Evolutionary conservation across 2,797 vertebrate species (phyloP), one percentile per base, ranked within the genome.

Genomic region (Macropodus opercularis): DNA sequence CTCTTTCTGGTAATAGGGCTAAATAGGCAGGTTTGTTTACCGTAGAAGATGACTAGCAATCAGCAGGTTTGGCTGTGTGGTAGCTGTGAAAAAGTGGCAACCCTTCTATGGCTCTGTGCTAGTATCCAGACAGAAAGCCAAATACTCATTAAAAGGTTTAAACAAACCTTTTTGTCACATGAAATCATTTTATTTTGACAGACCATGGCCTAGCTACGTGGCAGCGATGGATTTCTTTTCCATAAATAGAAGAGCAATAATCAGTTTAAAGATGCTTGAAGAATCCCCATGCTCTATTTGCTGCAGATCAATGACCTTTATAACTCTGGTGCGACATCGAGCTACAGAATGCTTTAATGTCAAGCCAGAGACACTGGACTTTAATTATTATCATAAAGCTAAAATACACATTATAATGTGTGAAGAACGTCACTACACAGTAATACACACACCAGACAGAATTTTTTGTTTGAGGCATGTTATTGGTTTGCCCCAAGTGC

Each of bases 11-110:
- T 82, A 78, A 79, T 38, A 42, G 49, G 66, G 70, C 72, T 81
- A 80, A 87, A 74, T 65, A 76, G 77, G 70, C 72, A 75, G 53
- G 68, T 86, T 88, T 90, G 80, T 88, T 89, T 90, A 79, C 61
- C 73, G 81, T 85, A 79, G 84, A 85, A 64, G 82, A 70, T 19
- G 52, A 75, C 60, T 79, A 65, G 80, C 85, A 85, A 90, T 85
- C 86, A 82, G 65, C 61, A 60, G 52, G 69, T 54, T 57, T 79
- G 70, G 67, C 71, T 69, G 61, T 80, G 63, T 77, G 78, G 81
- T 77, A 77, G 72, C 81, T 29, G 74, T 69, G 58, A 70, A 69
- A 52, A 43, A 61, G 65, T 36, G 51, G 67, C 61, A 66, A 49
- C 50, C 40, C 29, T 59, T 43, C 36, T 49, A 35, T 52, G 56